Conservation (phyloP, 92 coral and sea anemone species). For the Blastomussa wellsi region DNA sequence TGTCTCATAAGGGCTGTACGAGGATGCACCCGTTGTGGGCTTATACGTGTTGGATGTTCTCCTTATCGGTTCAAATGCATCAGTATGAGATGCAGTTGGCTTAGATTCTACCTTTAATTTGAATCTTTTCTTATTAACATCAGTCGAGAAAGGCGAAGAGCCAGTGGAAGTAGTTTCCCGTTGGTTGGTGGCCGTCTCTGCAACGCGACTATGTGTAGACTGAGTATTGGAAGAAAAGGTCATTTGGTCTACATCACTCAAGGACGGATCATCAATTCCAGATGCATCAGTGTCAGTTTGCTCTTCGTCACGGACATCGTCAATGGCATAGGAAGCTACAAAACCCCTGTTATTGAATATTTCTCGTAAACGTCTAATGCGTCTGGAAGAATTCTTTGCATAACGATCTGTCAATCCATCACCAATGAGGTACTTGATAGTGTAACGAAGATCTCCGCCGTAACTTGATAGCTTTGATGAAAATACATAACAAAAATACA, state of each 20-base stretch:
- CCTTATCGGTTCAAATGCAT: not conserved
- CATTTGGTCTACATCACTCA: not conserved
- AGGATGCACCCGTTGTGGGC: not conserved
- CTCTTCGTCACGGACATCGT: conserved; percentile 1
- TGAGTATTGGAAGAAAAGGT: not conserved
- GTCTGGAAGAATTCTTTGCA: not conserved
- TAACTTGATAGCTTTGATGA: conserved; percentile 59
- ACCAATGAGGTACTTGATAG: conserved; percentile 26
- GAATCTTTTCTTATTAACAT: not conserved
- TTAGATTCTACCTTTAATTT: not conserved
- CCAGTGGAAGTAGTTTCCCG: not conserved
- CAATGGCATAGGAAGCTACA: not conserved
- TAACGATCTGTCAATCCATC: not conserved
- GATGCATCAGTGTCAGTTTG: not conserved
- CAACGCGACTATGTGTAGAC: not conserved
- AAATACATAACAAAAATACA: not conserved
- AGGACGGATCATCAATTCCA: conserved; percentile 16
- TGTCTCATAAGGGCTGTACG: not conserved
- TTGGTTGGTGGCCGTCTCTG: not conserved
- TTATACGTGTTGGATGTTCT: not conserved
- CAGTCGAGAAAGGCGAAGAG: not conserved
- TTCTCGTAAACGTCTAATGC: conserved; percentile 4
- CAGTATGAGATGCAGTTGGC: not conserved
- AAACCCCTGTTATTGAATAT: not conserved
- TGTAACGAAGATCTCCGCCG: conserved; percentile 67